Conservation (phyloP, 2,888 invertebrate species). For the Lapara coniferarum region DNA sequence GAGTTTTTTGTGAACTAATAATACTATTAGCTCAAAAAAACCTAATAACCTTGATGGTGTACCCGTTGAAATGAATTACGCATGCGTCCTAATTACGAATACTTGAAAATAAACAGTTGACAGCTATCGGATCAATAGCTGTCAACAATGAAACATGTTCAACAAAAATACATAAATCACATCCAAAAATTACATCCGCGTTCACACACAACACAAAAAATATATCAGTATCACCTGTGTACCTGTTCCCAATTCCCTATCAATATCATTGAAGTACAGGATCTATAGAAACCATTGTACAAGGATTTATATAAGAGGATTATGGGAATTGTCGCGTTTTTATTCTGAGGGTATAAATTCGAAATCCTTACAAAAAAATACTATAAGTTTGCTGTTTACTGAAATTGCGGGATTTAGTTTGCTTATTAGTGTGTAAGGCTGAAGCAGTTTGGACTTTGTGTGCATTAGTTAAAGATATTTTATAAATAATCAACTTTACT, state of each 20-base stretch:
- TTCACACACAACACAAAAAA: background rate
- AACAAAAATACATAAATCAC: background rate
- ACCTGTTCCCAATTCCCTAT: constrained; percentile 7
- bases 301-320: constrained; percentile 20
- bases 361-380: constrained; percentile 19
- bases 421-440: background rate
- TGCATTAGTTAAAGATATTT: too few species aligned
- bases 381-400: background rate
- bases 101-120: too few species aligned
- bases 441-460: too few species aligned
- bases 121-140: too few species aligned
- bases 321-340: constrained; percentile 14
- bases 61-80: too few species aligned
- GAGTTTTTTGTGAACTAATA: too few species aligned
- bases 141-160: too few species aligned
- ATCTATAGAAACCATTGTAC: constrained; percentile 15
- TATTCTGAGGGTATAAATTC: constrained; percentile 4
- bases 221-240: constrained; percentile 7
- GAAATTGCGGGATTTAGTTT: background rate
- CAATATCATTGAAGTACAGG: constrained; percentile 7
- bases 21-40: too few species aligned
- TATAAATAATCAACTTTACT: too few species aligned
- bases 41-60: too few species aligned
- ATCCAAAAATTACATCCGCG: background rate
- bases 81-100: too few species aligned